Base-by-base conservation (phyloP, 1,140 invertebrate species). In the Saxidomus purpurata region DNA sequence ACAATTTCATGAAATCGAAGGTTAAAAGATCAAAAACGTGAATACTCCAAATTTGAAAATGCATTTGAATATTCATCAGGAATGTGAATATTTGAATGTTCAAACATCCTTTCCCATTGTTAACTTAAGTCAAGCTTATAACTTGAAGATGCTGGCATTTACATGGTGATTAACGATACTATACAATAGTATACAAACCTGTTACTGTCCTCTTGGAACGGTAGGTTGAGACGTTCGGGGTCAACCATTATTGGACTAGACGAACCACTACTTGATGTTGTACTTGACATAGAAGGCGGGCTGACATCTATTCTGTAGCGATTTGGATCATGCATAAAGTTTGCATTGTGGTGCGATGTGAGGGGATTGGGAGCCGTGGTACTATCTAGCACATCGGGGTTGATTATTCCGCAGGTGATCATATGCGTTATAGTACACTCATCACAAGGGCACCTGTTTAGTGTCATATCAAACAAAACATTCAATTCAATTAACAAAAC, bases 351-450 rank as follows among this genome's bases (percentile, higher is more conserved):
- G 47, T 79, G 80, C 13, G 90, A 86, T 28, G 88, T 89, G 38
- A 91, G 55, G 17, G 67, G 89, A 77, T 87, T 89, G 22, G 90
- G 77, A 52, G 84, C 82, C 38, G 92, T 85, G 34, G 84, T 88
- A 52, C 76, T 93, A 79, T 93, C 93, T 74, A 92, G 88, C 63
- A 92, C 92, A 38, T 95, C 95, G n/a, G 94, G 94, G 63, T 93
- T 94, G 49, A 95, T 94, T 52, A 95, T 95, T 52, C 95, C 95
- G 93, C 95, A 96, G 1, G 95, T 96, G 52, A 95, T 96, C 93
- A 95, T 94, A 76, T 95, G 95, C 28, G 94, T 95, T 55, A 95
- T 95, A 40, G 95, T 95, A 89, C 95, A 95, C 76, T 96, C 95
- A 93, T 96, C 95, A 94, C 95, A 96, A 0, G 95, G 94, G 93